A percentile compares a stretch with the other conserved stretches of the same genome.
These are phyloP conservation scores for Melanogrammus aeglefinus DNA, from an alignment of 2,797 vertebrate genomes.

Conservation along the genomic window DNA sequence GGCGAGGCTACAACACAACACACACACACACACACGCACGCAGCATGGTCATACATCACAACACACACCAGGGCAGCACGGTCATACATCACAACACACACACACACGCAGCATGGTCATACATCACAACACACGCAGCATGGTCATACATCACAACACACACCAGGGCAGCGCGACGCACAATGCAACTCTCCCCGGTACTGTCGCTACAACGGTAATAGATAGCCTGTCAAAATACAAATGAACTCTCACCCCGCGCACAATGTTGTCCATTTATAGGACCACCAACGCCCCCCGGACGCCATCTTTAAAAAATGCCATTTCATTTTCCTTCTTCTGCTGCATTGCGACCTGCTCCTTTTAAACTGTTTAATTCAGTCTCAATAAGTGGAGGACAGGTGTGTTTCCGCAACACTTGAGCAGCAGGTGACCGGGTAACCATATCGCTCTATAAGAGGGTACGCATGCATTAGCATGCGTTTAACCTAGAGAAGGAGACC, in stretches of 20 bases:
- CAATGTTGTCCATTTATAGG: not conserved
- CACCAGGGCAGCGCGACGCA: too few species aligned
- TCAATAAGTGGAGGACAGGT: not conserved
- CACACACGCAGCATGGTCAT: too few species aligned
- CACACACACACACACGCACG: not conserved
- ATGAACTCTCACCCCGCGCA: not conserved
- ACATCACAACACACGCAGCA: too few species aligned
- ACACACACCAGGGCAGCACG: not conserved
- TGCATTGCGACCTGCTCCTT: not conserved
- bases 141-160: too few species aligned
- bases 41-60: not conserved
- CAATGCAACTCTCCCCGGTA: not conserved
- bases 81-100: too few species aligned
- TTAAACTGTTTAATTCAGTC: not conserved
- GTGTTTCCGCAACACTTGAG: not conserved
- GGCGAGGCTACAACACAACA: constrained; percentile 73
- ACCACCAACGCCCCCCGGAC: too few species aligned
- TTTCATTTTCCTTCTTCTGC: not conserved
- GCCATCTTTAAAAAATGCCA: not conserved
- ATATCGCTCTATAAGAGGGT: not conserved
- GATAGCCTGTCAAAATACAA: not conserved
- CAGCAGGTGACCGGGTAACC: not conserved
- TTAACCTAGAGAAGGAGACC: too few species aligned
- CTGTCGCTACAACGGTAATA: not conserved
- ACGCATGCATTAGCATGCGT: not conserved